Evolutionary conservation across 2,797 vertebrate genomes (phyloP).

Genomic region (Anguilla marmorata): DNA sequence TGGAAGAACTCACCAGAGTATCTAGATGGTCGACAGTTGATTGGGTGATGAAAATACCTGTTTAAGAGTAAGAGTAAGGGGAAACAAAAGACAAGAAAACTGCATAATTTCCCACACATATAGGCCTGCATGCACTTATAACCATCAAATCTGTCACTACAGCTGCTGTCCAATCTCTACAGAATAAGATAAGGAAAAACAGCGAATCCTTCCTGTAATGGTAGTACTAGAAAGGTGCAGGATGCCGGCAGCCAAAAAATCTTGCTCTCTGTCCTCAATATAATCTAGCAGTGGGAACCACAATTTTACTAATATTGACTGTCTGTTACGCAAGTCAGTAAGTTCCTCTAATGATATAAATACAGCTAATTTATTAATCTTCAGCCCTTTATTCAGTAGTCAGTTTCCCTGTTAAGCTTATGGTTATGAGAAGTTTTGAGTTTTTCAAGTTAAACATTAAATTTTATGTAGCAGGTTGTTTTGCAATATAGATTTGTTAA

Average conservation of each 20-base stretch:
- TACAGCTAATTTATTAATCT: not conserved
- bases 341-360: not conserved
- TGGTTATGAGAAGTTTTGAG: not conserved
- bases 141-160: not conserved
- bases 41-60: not conserved
- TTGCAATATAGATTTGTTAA: not conserved
- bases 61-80: not conserved
- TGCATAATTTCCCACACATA: not conserved
- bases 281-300: not conserved
- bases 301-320: not conserved
- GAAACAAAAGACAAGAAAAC: not conserved
- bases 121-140: not conserved
- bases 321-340: not conserved
- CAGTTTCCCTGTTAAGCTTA: too few species aligned
- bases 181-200: too few species aligned
- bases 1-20: not conserved
- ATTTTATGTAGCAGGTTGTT: not conserved
- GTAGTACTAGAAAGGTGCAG: too few species aligned
- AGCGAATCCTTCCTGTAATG: too few species aligned
- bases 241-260: not conserved
- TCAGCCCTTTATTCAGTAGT: not conserved
- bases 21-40: not conserved
- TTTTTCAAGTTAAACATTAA: not conserved
- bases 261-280: not conserved
- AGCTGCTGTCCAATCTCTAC: not conserved